Evolutionary conservation across 2,113 vertebrate species (phyloP), one percentile per base, ranked within the genome.

Genomic region (Xiphorhynchus elegans): DNA sequence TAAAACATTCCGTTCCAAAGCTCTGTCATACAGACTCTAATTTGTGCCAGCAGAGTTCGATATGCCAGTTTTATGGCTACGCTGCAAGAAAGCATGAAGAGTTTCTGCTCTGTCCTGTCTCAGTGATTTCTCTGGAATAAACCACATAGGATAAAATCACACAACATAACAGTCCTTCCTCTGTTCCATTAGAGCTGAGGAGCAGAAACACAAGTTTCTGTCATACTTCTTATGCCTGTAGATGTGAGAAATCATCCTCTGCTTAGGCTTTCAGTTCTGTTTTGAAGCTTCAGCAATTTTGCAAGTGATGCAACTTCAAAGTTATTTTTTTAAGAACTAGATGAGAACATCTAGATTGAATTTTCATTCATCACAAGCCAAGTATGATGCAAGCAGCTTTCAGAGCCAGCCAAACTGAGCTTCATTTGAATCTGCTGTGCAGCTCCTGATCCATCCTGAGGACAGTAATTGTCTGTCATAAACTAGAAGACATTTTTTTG

Each of bases 201-300:
- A 87, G 49, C 29, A 69, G 53, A 79, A 93, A 59, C 5, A 3
- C 25, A 90, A 56, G 20, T 37, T 87, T 84, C 44, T 55, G 13
- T 72, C 40, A 11, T 10, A 47, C 15, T 86, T 52, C 76, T 80
- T 24, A 33, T 10, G 26, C 23, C 40, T 81, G 17, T 39, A 56
- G 33, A 24, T 68, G 9, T 64, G 31, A n/a, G 15, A 87, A 82
- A 72, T 39, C 7, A 35, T 58, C 80, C 62, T 64, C 26, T 2
- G 3, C 40, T 68, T 76, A 67, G 16, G 31, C 66, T 82, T 95
- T 64, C 33, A 67, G 46, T 84, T 89, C 50, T 88, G 11, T 81
- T 94, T 59, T 70, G 56, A 93, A 92, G 69, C 66, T 81, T 77
- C 84, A 75, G 39, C 83, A 88, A 13, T 90, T 93, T 89, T 87